A percentile compares a stretch with the other conserved stretches of the same genome.
phyloP scores from a whole-genome alignment of 2,797 vertebrate species.

The Hypotaenidia okinawae region DNA sequence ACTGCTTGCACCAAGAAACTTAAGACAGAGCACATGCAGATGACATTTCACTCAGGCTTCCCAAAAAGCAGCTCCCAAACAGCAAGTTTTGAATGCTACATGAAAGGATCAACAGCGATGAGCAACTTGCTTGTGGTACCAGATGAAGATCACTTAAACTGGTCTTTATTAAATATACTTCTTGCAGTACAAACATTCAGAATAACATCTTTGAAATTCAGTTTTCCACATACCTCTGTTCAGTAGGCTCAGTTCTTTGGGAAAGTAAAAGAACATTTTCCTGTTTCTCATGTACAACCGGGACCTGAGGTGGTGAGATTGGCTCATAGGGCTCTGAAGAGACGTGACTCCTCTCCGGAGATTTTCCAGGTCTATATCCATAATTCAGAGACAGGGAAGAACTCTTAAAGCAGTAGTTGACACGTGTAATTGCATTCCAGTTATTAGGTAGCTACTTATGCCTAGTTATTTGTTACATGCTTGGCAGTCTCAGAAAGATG shows the following conservation, averaged over 20 bases:
- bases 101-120: neutral
- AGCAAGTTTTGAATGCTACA: neutral
- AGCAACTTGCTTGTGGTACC: neutral
- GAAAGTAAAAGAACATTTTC: conserved; percentile 83
- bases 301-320: conserved; percentile 94
- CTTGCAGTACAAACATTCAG: neutral
- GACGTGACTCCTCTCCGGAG: conserved; percentile 91
- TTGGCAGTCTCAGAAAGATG: neutral
- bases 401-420: neutral
- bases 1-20: neutral
- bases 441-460: neutral
- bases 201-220: neutral
- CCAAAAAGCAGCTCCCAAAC: neutral
- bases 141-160: neutral
- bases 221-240: conserved; percentile 86
- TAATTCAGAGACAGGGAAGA: conserved; percentile 11
- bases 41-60: neutral
- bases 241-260: conserved; percentile 88
- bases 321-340: conserved; percentile 94
- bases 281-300: conserved; percentile 89
- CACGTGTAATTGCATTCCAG: neutral
- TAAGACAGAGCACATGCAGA: neutral
- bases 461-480: neutral
- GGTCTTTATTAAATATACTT: neutral
- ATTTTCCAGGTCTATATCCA: conserved; percentile 89